Evolutionary conservation across 2,113 vertebrate species (phyloP).

Genomic region (Catagonus wagneri): DNA sequence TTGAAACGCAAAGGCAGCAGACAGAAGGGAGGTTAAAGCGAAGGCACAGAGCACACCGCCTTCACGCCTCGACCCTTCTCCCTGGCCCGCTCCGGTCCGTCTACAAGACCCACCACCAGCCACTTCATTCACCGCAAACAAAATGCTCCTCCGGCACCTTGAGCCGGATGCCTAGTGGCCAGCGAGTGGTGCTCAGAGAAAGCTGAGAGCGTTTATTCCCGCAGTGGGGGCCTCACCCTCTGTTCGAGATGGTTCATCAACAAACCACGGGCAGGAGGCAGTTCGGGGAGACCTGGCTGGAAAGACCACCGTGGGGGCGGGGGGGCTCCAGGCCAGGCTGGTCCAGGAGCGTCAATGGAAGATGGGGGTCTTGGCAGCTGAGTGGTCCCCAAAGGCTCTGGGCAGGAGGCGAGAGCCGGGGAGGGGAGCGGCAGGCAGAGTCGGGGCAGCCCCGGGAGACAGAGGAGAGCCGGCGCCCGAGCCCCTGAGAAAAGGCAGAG

Average conservation of each 20-base stretch:
- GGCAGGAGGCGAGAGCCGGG: neutral
- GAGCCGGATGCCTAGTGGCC: rapidly evolving
- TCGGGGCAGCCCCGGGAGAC: rapidly evolving
- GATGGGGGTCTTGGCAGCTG: neutral
- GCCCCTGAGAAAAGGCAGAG: neutral
- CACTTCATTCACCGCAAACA: neutral
- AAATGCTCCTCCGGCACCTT: rapidly evolving
- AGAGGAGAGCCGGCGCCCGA: neutral
- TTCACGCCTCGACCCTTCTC: rapidly evolving
- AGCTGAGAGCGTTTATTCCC: neutral
- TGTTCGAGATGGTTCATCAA: neutral
- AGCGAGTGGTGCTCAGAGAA: rapidly evolving
- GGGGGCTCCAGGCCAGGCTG: neutral
- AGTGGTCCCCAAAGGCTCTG: neutral
- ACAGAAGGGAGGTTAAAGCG: neutral
- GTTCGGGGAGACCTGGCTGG: neutral
- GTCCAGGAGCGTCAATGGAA: neutral
- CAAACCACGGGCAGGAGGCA: neutral
- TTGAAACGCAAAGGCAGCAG: neutral
- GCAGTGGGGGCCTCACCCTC: neutral
- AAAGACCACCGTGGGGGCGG: neutral
- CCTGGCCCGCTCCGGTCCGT: rapidly evolving
- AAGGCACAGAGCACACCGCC: too few relatives aligned
- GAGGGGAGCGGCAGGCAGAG: too few relatives aligned
- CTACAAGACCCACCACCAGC: neutral